phyloP scores from a whole-genome alignment of 2,797 vertebrate genomes.

The Diceros bicornis region DNA sequence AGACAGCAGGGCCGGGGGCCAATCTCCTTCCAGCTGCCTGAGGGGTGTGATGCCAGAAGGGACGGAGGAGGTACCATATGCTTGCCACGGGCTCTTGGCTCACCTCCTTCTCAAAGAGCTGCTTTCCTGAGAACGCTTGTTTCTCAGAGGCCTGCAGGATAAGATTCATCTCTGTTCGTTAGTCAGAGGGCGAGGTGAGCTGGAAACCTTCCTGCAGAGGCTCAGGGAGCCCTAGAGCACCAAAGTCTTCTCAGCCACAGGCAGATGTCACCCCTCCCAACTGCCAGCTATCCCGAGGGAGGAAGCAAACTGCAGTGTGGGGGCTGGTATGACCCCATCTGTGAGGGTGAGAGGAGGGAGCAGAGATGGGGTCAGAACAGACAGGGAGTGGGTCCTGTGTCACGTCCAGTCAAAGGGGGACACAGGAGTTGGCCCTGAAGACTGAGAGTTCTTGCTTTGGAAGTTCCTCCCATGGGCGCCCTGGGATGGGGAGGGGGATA shows the following conservation, averaged over 20 bases:
- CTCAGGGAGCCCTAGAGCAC: not conserved
- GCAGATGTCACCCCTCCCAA: not conserved
- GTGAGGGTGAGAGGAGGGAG: accelerated
- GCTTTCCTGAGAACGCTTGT: not conserved
- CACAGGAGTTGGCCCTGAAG: accelerated
- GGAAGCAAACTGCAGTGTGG: not conserved
- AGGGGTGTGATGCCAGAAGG: not conserved
- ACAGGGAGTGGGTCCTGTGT: accelerated
- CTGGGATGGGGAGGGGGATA: accelerated
- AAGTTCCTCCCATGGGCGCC: no score
- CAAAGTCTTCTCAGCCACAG: conserved; percentile 26
- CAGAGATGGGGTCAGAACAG: not conserved
- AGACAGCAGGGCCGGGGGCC: not conserved
- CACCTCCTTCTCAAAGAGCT: conserved; percentile 38
- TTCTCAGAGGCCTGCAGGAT: conserved; percentile 66
- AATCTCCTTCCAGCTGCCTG: not conserved
- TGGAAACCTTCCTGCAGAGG: conserved; percentile 59
- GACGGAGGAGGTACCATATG: not conserved
- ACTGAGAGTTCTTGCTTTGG: no score
- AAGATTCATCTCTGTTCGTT: conserved; percentile 74
- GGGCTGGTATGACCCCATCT: not conserved
- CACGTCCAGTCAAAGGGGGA: not conserved
- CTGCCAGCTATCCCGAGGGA: not conserved
- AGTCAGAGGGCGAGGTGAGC: conserved; percentile 73
- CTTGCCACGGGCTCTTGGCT: not conserved